phyloP scores from a whole-genome alignment of 2,797 vertebrate species.

The Setipinna tenuifilis region DNA sequence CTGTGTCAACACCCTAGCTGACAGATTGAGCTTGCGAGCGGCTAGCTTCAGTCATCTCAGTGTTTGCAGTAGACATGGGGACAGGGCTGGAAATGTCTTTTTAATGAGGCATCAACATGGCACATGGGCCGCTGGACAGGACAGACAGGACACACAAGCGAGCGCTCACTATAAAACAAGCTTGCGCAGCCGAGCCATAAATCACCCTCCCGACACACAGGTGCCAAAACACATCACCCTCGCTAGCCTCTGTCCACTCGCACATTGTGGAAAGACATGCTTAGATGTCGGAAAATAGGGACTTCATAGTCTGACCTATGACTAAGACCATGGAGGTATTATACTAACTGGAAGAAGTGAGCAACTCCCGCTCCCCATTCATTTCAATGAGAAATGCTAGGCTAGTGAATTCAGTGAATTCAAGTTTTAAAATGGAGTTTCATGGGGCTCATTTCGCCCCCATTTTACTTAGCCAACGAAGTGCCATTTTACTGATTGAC shows the following conservation, averaged over 20 bases:
- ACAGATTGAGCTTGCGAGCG: neutral
- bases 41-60: neutral
- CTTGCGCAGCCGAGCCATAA: neutral
- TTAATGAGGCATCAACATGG: neutral
- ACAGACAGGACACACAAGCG: neutral
- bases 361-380: too few relatives aligned
- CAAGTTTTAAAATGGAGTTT: too few relatives aligned
- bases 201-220: neutral
- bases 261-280: neutral
- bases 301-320: too few relatives aligned
- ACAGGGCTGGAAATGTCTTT: slow-evolving; percentile 1
- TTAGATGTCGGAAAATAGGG: neutral
- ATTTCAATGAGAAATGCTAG: too few relatives aligned
- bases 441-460: too few relatives aligned
- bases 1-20: neutral
- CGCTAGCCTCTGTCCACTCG: neutral
- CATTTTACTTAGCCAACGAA: too few relatives aligned
- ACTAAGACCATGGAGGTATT: too few relatives aligned
- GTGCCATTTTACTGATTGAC: too few relatives aligned
- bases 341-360: too few relatives aligned
- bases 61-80: neutral
- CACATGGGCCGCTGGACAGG: neutral
- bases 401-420: too few relatives aligned
- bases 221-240: neutral
- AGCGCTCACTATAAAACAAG: slow-evolving; percentile 1